Conservation (phyloP, 2,797 vertebrate species). For the Anolis apletophallus region DNA sequence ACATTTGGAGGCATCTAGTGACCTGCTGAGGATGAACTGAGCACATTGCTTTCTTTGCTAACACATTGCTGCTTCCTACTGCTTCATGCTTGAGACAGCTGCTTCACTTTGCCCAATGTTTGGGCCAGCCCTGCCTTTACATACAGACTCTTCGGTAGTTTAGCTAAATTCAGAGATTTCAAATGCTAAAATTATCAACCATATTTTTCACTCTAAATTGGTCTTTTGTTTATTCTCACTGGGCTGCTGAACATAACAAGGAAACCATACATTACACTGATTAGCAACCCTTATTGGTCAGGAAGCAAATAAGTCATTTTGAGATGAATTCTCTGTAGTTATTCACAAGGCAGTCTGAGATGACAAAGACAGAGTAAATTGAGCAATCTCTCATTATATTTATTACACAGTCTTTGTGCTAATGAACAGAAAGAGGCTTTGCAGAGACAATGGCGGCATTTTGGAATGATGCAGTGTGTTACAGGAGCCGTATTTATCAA, state of each 20-base stretch:
- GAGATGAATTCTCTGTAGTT: constrained; percentile 80
- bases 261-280: constrained; percentile 82
- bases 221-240: constrained; percentile 73
- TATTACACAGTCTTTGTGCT: constrained; percentile 80
- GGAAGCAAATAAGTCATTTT: constrained; percentile 80
- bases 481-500: constrained; percentile 71
- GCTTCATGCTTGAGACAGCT: too few species aligned
- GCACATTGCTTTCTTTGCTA: too few species aligned
- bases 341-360: constrained; percentile 78
- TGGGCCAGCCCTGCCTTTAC: constrained; percentile 44
- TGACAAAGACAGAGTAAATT: constrained; percentile 81
- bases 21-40: background rate
- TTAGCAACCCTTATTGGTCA: constrained; percentile 82
- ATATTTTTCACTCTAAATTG: constrained; percentile 75
- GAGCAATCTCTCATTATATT: constrained; percentile 81
- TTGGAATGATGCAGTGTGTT: constrained; percentile 71
- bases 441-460: constrained; percentile 74
- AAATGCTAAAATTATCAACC: constrained; percentile 78
- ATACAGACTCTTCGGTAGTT: constrained; percentile 74
- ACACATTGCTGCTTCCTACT: too few species aligned
- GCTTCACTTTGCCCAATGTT: background rate
- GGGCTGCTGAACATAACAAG: constrained; percentile 70
- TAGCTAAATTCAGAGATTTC: constrained; percentile 71
- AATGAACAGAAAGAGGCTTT: constrained; percentile 82
- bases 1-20: background rate